Percentiles rank a stretch among this genome's conserved stretches.
Evolutionary conservation across 2,113 vertebrate genomes (phyloP).

Genomic region (Thermophis baileyi): DNA sequence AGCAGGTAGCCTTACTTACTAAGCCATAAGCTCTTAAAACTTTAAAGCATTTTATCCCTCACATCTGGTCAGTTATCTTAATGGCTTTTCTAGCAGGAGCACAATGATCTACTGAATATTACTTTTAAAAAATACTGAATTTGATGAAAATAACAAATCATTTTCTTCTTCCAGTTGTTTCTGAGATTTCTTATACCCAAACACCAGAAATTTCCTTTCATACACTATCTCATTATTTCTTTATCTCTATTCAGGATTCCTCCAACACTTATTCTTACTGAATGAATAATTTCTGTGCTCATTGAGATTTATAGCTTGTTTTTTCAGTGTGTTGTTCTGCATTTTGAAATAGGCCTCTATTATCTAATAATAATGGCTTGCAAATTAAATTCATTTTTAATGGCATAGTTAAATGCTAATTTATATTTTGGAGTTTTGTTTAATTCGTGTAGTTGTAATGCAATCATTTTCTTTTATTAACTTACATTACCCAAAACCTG

Average conservation of each 20-base stretch:
- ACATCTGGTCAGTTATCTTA: not conserved
- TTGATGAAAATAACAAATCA: not conserved
- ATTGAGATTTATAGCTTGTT: slow-evolving; percentile 71
- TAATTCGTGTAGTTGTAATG: slow-evolving; percentile 74
- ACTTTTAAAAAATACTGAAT: slow-evolving; percentile 5
- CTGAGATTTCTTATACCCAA: slow-evolving; percentile 39
- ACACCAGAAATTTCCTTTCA: slow-evolving; percentile 53
- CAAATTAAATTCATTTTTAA: slow-evolving; percentile 78
- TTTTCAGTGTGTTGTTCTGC: slow-evolving; percentile 59
- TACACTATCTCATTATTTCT: slow-evolving; percentile 56
- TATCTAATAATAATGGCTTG: slow-evolving; percentile 74
- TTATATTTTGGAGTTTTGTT: slow-evolving; percentile 77
- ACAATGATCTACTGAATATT: slow-evolving; percentile 7
- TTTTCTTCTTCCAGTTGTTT: slow-evolving; percentile 31
- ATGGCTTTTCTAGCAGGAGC: not conserved
- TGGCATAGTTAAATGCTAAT: slow-evolving; percentile 79
- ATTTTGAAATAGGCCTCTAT: slow-evolving; percentile 73
- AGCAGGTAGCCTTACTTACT: not conserved
- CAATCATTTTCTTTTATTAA: slow-evolving; percentile 71
- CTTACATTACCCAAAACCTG: slow-evolving; percentile 47
- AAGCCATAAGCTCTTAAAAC: not conserved
- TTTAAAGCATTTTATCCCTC: not conserved
- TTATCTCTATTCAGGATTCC: slow-evolving; percentile 70
- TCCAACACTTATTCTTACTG: slow-evolving; percentile 57
- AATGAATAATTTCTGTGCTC: slow-evolving; percentile 70